Conservation (phyloP, 2,113 vertebrate species). For the Spilogale gracilis region DNA sequence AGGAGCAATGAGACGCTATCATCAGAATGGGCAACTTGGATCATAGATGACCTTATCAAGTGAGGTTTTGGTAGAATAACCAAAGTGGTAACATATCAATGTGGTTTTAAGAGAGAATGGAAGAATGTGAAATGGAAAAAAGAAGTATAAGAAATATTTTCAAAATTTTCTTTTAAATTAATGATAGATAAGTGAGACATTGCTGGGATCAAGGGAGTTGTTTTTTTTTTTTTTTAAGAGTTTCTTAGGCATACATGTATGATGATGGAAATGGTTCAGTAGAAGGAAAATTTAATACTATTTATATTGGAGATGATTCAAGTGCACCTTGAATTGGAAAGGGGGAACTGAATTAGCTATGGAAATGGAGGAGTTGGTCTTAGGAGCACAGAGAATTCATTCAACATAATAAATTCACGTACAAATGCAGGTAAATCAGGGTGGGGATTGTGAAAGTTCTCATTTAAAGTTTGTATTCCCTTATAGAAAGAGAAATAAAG, state of each 20-base stretch:
- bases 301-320: neutral
- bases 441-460: neutral
- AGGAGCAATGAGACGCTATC: neutral
- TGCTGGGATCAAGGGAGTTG: neutral
- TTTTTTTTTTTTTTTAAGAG: neutral
- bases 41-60: neutral
- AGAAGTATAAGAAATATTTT: neutral
- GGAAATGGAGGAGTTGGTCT: neutral
- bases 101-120: neutral
- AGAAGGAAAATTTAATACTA: neutral
- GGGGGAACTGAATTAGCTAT: neutral
- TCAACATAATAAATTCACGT: too few species aligned
- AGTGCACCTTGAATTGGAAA: neutral
- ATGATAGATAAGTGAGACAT: neutral
- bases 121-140: neutral
- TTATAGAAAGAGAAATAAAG: neutral
- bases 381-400: neutral
- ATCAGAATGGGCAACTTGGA: neutral
- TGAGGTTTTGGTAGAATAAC: neutral
- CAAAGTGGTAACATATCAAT: neutral
- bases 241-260: neutral
- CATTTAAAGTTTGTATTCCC: neutral
- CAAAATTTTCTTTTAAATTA: neutral
- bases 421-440: neutral
- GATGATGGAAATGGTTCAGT: neutral